Conservation (phyloP, 2,113 vertebrate species). For the Oreotrochilus melanogaster region DNA sequence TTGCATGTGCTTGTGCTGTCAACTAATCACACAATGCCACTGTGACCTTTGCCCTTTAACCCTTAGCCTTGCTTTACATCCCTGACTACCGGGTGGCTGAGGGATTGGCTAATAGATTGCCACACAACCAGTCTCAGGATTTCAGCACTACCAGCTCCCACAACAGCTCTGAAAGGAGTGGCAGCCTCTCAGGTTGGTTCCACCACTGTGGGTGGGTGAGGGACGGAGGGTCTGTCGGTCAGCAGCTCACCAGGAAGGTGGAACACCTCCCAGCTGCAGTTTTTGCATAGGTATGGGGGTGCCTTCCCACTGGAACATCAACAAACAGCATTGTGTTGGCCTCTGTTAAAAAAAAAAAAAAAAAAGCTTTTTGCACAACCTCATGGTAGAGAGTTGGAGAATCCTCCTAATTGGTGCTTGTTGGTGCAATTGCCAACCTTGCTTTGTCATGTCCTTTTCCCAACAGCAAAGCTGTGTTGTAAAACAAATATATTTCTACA, state of each 20-base stretch:
- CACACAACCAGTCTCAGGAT: conserved; percentile 99
- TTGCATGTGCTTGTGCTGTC: conserved; percentile 95
- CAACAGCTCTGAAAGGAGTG: conserved; percentile 99
- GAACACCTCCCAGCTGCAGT: background rate
- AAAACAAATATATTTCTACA: background rate
- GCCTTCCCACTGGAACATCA: background rate
- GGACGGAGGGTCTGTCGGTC: conserved; percentile 72
- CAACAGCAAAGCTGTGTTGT: background rate
- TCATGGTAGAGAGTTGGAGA: background rate
- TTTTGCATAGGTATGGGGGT: background rate
- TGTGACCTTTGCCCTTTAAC: conserved; percentile 97
- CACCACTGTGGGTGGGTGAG: conserved; percentile 67
- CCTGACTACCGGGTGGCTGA: conserved; percentile 99
- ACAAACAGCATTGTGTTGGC: background rate
- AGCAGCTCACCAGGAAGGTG: conserved; percentile 33
- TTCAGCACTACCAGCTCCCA: conserved; percentile 99
- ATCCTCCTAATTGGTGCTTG: background rate
- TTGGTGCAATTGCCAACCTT: background rate
- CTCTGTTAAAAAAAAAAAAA: background rate
- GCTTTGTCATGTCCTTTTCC: background rate
- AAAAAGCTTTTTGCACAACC: background rate
- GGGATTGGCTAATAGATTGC: conserved; percentile 99
- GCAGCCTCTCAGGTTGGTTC: conserved; percentile 99
- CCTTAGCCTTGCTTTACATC: conserved; percentile 99
- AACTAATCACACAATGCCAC: conserved; percentile 94